Evolutionary conservation across 2,888 invertebrate genomes (phyloP), one percentile per base, ranked within the genome.

Genomic region (Erebia ligea): DNA sequence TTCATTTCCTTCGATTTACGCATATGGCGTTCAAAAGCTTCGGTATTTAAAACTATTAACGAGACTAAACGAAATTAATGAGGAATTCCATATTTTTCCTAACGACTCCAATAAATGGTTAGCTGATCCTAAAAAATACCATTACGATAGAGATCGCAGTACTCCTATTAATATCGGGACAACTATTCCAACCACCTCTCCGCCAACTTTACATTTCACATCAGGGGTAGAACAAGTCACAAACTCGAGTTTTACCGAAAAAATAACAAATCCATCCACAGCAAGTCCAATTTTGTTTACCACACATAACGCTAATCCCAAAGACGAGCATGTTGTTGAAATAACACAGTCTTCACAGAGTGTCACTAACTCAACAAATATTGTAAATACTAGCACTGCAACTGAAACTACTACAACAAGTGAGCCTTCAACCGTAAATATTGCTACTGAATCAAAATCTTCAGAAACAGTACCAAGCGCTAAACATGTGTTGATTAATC

Each of bases 401-500:
- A 79, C 74, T 64, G 80, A 76, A 70, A 50, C 66, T 50, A 76
- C 74, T 70, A 71, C 75, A 40, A 75, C 75, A 70, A 76, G 72
- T 70, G 80, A 82, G 69, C 75, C 80, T 59, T 77, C 80, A 52
- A 84, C 85, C 77, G 81, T 81, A 79, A 86, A 86, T 84, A 81
- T 79, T 66, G 82, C 77, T 68, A 75, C 82, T 73, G 86, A 90
- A 76, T 82, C 87, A 48, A 91, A 87, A 84, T 73, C 81, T 42
- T 80, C 88, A 54, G 91, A 91, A 72, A 69, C 81, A 67, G 78
- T 79, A 59, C 67, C 87, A 83, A 92, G 92, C 79, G 88, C 89
- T 78, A 95, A 95, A 87, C 95, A 96, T 80, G 95, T 97, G 79
- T 92, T 97, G 77, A 96, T 98, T 73, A 98, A 98, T 89, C 94